Base-by-base conservation (phyloP, 1,140 invertebrate genomes). In the Calycopis cecrops region DNA sequence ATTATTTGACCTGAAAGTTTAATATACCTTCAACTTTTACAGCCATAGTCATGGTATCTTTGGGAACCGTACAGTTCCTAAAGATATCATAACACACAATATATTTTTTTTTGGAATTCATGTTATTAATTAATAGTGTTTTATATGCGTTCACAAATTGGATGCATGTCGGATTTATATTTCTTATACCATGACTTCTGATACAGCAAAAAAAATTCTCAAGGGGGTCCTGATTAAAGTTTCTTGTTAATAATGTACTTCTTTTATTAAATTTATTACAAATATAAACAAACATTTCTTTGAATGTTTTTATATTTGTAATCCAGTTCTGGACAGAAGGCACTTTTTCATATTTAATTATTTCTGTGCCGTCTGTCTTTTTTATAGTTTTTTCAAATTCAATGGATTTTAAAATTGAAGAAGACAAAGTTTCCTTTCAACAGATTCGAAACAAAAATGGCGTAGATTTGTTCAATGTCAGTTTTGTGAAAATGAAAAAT, bases 401-500 rank as follows among this genome's bases (percentile, higher is more conserved):
- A 6, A 14, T 57, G 17, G 3, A 38, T n/a, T 50, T 16, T 18
- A 35, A 14, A 47, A 35, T 40, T n/a, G n/a, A n/a, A n/a, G n/a
- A n/a, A n/a, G n/a, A n/a, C n/a, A n/a, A n/a, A n/a, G n/a, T n/a
- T n/a, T n/a, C n/a, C n/a, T n/a, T n/a, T n/a, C n/a, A n/a, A 28
- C 21, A 51, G 33, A 21, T 57, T 49, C 44, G 58, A 77, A 74
- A 79, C 69, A 80, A 82, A 82, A 73, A 83, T 76, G 76, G 78
- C 76, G 76, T 74, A 70, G 56, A 61, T 44, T 68, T 71, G 65
- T 71, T 73, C 58, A 69, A 69, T 69, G 77, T 79, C 79, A 79
- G 65, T 64, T 66, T 60, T 71, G 59, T 66, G 63, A 75, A 76
- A 77, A 81, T 75, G 67, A 71, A 68, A 74, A 77, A 67, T 85